These are phyloP conservation scores for Halichondria panicea DNA, from an alignment of 37 sponge, comb jelly and placozoan genomes.

Conservation along the genomic window DNA sequence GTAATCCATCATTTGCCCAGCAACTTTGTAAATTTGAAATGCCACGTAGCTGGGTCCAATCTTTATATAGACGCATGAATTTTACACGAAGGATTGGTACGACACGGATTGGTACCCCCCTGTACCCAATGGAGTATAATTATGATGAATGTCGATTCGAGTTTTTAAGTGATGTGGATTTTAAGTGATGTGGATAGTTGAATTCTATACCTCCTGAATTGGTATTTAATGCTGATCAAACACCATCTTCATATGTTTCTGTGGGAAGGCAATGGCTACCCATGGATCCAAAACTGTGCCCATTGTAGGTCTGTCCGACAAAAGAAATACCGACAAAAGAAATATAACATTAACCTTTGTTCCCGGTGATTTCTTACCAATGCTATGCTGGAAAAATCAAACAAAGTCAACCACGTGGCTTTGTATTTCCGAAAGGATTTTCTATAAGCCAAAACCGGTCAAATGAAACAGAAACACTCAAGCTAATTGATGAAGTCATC, in stretches of 20 bases:
- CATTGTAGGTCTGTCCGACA: slow-evolving; percentile 44
- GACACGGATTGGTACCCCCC: slow-evolving; percentile 28
- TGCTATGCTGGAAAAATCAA: slow-evolving; percentile 40
- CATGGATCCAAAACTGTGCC: too few species aligned
- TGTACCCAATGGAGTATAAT: slow-evolving; percentile 39
- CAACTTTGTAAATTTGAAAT: slow-evolving; percentile 33
- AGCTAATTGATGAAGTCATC: slow-evolving; percentile 42
- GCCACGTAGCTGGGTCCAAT: slow-evolving; percentile 60
- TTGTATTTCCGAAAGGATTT: slow-evolving; percentile 19
- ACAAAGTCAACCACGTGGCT: slow-evolving; percentile 21
- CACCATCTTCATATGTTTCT: slow-evolving; percentile 51
- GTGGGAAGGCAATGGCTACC: too few species aligned
- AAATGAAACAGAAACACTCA: slow-evolving; percentile 35
- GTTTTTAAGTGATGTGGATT: slow-evolving; percentile 20
- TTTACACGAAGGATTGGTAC: slow-evolving; percentile 24
- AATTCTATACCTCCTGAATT: slow-evolving; percentile 56
- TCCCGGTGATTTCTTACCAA: slow-evolving; percentile 40
- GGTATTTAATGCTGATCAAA: slow-evolving; percentile 53
- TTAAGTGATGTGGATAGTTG: too few species aligned
- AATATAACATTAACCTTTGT: slow-evolving; percentile 52
- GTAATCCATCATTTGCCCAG: slow-evolving; percentile 15
- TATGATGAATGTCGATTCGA: slow-evolving; percentile 44
- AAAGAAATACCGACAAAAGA: too few species aligned
- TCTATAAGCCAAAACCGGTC: slow-evolving; percentile 26
- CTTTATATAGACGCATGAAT: slow-evolving; percentile 54